These are phyloP conservation scores for Sebastes diaconus DNA, from an alignment of 2,797 vertebrate species.

Conservation along the genomic window DNA sequence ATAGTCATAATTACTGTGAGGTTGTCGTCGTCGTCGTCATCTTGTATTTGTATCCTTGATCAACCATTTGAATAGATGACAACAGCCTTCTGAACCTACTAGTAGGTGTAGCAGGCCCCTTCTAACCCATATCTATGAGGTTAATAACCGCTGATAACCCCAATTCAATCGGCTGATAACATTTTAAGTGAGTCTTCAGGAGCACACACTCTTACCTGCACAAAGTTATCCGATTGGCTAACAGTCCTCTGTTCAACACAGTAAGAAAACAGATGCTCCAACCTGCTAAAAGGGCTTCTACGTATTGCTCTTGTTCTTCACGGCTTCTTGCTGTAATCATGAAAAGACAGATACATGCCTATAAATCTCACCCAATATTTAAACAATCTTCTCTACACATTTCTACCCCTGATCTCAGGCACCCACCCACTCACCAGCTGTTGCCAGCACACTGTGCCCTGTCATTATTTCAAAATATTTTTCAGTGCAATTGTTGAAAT, in stretches of 20 bases:
- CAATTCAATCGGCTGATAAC: not conserved
- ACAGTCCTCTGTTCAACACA: not conserved
- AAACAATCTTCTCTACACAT: not conserved
- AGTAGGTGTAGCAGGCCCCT: not conserved
- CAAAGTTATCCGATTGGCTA: not conserved
- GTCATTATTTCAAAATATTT: constrained; percentile 40
- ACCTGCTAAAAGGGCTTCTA: not conserved
- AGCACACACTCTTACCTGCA: not conserved
- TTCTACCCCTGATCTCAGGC: constrained; percentile 5
- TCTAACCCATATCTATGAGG: not conserved
- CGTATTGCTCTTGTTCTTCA: not conserved
- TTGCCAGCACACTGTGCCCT: constrained; percentile 24
- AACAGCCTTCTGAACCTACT: not conserved
- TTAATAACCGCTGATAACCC: no score
- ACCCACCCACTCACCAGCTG: constrained; percentile 55
- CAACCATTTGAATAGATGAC: not conserved
- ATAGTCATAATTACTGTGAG: no score
- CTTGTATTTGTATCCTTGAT: not conserved
- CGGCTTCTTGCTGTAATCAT: not conserved
- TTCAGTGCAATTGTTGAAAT: constrained; percentile 30
- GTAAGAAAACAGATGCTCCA: not conserved
- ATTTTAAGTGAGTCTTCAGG: no score
- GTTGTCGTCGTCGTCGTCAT: not conserved
- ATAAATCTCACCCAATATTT: constrained; percentile 14
- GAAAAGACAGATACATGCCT: not conserved